A percentile compares a stretch with the other conserved stretches of the same genome.
phyloP scores from a whole-genome alignment of 2,888 invertebrate species.

The Miltochrista miniata region DNA sequence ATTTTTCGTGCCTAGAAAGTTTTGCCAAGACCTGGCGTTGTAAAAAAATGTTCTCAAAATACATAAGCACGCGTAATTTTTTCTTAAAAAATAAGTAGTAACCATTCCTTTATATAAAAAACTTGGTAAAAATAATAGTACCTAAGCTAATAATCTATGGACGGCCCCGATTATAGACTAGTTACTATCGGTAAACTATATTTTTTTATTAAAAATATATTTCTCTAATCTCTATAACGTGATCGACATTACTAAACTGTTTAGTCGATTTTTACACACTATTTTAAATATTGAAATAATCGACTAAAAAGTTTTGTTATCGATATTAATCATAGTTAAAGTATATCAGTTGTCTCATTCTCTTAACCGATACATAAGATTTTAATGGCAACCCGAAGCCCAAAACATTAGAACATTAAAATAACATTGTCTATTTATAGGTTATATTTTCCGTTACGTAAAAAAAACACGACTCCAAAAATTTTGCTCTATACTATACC shows the following conservation, averaged over 20 bases:
- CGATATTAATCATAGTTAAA: constrained; percentile 23
- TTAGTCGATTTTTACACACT: constrained; percentile 18
- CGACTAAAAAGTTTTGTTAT: constrained; percentile 27
- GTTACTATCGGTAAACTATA: constrained; percentile 40
- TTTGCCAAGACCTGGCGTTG: constrained; percentile 1
- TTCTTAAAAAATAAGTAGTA: constrained; percentile 26
- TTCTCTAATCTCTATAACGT: constrained; percentile 20
- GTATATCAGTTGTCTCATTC: constrained; percentile 23
- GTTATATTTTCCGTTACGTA: constrained; percentile 10
- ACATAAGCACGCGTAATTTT: constrained; percentile 11
- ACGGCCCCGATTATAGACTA: constrained; percentile 52
- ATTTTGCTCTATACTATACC: background rate
- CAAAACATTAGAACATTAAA: constrained; percentile 45
- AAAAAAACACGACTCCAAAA: background rate
- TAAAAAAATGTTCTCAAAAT: constrained; percentile 1
- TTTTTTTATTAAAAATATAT: constrained; percentile 21
- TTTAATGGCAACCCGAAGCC: constrained; percentile 63
- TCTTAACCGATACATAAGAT: constrained; percentile 36
- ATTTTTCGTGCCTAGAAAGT: background rate
- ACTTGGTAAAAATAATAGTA: constrained; percentile 38
- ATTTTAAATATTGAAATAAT: constrained; percentile 2
- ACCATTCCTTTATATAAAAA: constrained; percentile 33
- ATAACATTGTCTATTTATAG: constrained; percentile 24
- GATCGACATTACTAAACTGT: constrained; percentile 29
- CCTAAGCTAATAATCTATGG: constrained; percentile 45